These are phyloP conservation scores for Caretta caretta DNA, from an alignment of 2,113 vertebrate genomes.

Conservation along the genomic window DNA sequence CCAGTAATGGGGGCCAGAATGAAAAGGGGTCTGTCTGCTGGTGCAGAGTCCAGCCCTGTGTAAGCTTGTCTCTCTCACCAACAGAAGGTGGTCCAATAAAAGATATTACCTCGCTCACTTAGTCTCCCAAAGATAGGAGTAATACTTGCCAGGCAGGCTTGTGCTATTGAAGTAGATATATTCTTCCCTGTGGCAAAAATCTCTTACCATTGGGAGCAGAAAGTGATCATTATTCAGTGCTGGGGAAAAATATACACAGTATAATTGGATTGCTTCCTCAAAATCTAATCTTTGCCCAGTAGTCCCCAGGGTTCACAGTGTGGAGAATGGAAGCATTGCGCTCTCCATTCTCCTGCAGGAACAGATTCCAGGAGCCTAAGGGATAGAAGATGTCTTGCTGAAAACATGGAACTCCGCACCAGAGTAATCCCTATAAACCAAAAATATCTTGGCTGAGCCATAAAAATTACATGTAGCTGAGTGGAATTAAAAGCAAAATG, in stretches of 20 bases:
- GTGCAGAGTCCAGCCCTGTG: background rate
- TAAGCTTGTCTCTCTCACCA: background rate
- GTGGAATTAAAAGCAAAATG: accelerated
- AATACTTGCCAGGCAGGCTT: accelerated
- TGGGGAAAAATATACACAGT: background rate
- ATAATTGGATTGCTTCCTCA: accelerated
- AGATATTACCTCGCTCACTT: background rate
- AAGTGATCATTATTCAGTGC: accelerated
- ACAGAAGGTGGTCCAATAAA: background rate
- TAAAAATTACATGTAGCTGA: background rate
- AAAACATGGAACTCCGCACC: accelerated
- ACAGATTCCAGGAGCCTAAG: background rate
- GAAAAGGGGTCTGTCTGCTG: background rate
- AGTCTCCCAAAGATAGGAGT: background rate
- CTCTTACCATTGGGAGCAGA: background rate
- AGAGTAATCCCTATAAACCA: background rate
- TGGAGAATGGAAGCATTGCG: accelerated
- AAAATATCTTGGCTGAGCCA: background rate
- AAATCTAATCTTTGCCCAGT: background rate
- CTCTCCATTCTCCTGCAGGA: background rate
- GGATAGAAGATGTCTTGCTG: background rate
- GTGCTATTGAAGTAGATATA: background rate
- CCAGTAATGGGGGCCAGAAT: background rate
- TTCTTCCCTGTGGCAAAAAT: background rate
- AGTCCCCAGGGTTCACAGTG: accelerated